These are phyloP conservation scores for Melanotus villosus DNA, from an alignment of 2,888 invertebrate genomes.

Conservation along the genomic window DNA sequence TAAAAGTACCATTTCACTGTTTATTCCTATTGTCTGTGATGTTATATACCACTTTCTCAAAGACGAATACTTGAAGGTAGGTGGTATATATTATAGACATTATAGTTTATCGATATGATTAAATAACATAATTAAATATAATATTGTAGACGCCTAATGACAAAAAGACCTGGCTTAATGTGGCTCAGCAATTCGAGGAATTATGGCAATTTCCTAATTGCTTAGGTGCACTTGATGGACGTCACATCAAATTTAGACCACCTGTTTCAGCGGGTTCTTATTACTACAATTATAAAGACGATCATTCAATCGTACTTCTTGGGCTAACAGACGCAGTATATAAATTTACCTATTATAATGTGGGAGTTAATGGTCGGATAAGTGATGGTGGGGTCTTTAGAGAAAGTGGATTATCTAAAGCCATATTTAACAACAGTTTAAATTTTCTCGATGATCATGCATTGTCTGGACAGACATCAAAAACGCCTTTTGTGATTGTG, in stretches of 20 bases:
- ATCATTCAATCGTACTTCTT: constrained; percentile 52
- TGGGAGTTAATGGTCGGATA: constrained; percentile 52
- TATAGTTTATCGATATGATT: not conserved
- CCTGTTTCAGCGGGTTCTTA: constrained; percentile 47
- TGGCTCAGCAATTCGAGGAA: constrained; percentile 50
- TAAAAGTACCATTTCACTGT: constrained; percentile 51
- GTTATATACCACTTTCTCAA: constrained; percentile 53
- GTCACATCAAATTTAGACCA: constrained; percentile 44
- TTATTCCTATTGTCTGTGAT: constrained; percentile 55
- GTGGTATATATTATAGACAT: too few relatives aligned
- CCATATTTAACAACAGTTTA: not conserved
- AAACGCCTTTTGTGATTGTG: constrained; percentile 49
- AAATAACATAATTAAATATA: not conserved
- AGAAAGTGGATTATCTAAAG: constrained; percentile 19
- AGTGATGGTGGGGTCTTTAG: constrained; percentile 51
- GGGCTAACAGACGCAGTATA: constrained; percentile 51
- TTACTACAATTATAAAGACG: constrained; percentile 53
- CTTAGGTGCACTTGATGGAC: too few relatives aligned
- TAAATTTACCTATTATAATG: constrained; percentile 53
- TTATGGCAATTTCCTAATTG: constrained; percentile 57
- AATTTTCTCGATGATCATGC: not conserved
- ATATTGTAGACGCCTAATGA: constrained; percentile 45
- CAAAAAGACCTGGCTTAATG: constrained; percentile 52
- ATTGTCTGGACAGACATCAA: not conserved
- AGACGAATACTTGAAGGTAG: constrained; percentile 34